Base-by-base conservation (phyloP, 1,140 invertebrate genomes). In the Drosophila bocqueti region DNA sequence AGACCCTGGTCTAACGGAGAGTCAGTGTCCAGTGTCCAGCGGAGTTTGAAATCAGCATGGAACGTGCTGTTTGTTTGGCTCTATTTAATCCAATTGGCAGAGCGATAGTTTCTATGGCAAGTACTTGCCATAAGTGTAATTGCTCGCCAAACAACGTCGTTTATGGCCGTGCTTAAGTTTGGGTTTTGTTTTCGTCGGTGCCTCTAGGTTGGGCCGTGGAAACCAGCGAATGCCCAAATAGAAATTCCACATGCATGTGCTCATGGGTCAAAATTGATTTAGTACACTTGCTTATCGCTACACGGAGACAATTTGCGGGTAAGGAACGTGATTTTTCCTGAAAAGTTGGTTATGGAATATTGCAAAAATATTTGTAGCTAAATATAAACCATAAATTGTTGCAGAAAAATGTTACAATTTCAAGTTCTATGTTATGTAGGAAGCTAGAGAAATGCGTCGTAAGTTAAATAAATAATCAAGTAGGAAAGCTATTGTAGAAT, bases 221-320 rank as follows among this genome's bases (percentile, higher is more conserved):
- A 34, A 67, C 46, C 10, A 40, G 26, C 36, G 11, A 60, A 74
- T 65, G 31, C 26, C 24, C 42, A 63, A 63, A 64, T 60, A 57
- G 57, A 72, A 86, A 83, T 86, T 82, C 79, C 79, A 62, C 13
- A 21, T 36, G 63, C 76, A 86, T 82, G 71, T 66, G 83, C 29
- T 86, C 83, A 86, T 72, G 58, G 69, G 46, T 59, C 62, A 73
- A 52, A 65, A 81, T 79, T 69, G 59, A 61, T 67, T 72, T 81
- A 66, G 50, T 36, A 58, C 11, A 34, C n/a, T 16, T 42, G 79
- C 78, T 85, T 85, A 85, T 81, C 83, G 64, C 40, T 16, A 52
- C 26, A 26, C 38, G 26, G 11, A 34, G 50, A 15, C 40, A 66
- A 38, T 29, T 38, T 54, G 11, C 21, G 9, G 38, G 60, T 15